These are phyloP conservation scores for Potorous gilbertii DNA, from an alignment of 2,797 vertebrate genomes.

Conservation along the genomic window DNA sequence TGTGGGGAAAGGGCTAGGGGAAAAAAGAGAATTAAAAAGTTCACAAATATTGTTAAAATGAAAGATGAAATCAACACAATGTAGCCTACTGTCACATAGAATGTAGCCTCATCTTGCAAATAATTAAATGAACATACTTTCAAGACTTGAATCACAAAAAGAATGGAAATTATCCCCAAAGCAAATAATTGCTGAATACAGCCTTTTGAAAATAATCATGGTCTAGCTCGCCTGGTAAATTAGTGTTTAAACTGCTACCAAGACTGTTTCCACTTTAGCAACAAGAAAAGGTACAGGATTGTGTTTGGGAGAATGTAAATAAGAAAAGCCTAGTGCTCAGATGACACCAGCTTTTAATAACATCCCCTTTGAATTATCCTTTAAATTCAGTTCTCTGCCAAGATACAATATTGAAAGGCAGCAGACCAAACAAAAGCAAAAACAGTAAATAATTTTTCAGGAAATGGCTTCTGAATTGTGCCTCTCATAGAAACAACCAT, in stretches of 20 bases:
- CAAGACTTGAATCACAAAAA: slow-evolving; percentile 57
- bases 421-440: slow-evolving; percentile 65
- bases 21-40: background rate
- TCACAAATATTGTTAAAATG: background rate
- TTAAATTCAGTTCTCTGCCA: slow-evolving; percentile 74
- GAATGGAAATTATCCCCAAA: slow-evolving; percentile 71
- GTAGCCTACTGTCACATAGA: slow-evolving; percentile 2
- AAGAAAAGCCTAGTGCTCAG: slow-evolving; percentile 65
- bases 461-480: slow-evolving; percentile 64
- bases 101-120: background rate
- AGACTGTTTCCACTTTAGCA: slow-evolving; percentile 60
- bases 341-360: slow-evolving; percentile 69
- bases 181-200: slow-evolving; percentile 63
- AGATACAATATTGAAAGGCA: slow-evolving; percentile 56
- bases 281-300: slow-evolving; percentile 31
- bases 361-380: slow-evolving; percentile 73
- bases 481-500: background rate
- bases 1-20: background rate
- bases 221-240: slow-evolving; percentile 67
- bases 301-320: slow-evolving; percentile 72
- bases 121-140: slow-evolving; percentile 52
- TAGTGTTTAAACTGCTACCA: slow-evolving; percentile 65
- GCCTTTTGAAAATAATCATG: slow-evolving; percentile 63
- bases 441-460: slow-evolving; percentile 62
- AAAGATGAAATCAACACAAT: slow-evolving; percentile 43